phyloP scores from a whole-genome alignment of 2,888 invertebrate species.

The Sipha maydis region DNA sequence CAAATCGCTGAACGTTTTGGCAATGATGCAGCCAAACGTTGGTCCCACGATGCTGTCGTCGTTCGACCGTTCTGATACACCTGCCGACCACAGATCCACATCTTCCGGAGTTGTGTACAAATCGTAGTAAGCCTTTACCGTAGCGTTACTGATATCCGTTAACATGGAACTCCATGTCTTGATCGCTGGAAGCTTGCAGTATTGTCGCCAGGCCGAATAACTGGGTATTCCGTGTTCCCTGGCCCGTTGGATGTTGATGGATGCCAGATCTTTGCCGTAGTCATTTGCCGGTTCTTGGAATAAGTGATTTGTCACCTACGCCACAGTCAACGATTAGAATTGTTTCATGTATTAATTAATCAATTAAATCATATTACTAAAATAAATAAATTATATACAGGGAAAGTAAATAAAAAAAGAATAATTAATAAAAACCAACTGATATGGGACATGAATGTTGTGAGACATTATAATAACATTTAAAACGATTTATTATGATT shows the following conservation, averaged over 20 bases:
- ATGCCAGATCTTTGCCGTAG: conserved; percentile 77
- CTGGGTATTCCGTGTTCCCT: conserved; percentile 83
- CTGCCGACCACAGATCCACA: conserved; percentile 80
- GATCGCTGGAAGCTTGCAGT: conserved; percentile 71
- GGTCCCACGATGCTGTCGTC: conserved; percentile 77
- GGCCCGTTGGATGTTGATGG: conserved; percentile 82
- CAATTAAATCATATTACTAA: too few species aligned
- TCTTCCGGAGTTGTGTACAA: conserved; percentile 71
- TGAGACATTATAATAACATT: too few species aligned
- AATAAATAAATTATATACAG: too few species aligned
- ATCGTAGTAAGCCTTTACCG: conserved; percentile 66
- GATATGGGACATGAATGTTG: too few species aligned
- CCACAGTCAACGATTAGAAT: too few species aligned
- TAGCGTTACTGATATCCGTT: conserved; percentile 67
- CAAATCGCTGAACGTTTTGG: conserved; percentile 80
- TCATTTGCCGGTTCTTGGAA: conserved; percentile 62
- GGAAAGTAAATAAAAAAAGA: too few species aligned
- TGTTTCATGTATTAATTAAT: too few species aligned
- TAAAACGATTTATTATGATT: too few species aligned
- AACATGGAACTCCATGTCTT: conserved; percentile 67
- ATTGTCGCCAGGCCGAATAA: conserved; percentile 75
- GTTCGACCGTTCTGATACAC: conserved; percentile 75
- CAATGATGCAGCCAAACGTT: conserved; percentile 80
- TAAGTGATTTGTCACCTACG: conserved; percentile 63
- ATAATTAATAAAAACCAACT: too few species aligned